A percentile compares a stretch with the other conserved stretches of the same genome.
These are phyloP conservation scores for Apodemia hepburni DNA, from an alignment of 2,888 invertebrate species.

Conservation along the genomic window DNA sequence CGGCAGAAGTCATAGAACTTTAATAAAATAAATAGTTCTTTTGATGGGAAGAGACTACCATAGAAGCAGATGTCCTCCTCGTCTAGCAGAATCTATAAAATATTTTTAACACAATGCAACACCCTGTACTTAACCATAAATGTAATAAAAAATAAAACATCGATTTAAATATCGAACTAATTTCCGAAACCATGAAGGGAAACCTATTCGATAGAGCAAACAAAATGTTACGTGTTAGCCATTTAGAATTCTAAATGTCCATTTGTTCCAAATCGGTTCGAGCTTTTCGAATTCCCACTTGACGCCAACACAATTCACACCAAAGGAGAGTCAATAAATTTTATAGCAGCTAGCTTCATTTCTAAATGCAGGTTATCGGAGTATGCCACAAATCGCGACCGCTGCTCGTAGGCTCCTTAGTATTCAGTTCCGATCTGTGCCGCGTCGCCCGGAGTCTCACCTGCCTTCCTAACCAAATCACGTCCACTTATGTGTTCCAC, in stretches of 20 bases:
- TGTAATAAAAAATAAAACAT: no score
- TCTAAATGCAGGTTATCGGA: slow-evolving; percentile 79
- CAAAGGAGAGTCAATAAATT: slow-evolving; percentile 73
- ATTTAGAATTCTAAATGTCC: slow-evolving; percentile 49
- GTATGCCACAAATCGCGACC: slow-evolving; percentile 73
- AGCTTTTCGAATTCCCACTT: slow-evolving; percentile 52
- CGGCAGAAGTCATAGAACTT: no score
- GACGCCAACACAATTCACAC: slow-evolving; percentile 51
- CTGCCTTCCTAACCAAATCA: slow-evolving; percentile 63
- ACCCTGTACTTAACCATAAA: no score
- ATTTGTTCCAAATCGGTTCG: slow-evolving; percentile 44
- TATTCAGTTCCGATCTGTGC: slow-evolving; percentile 53
- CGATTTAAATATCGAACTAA: no score
- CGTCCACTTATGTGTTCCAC: slow-evolving; percentile 76
- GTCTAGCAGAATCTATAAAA: no score
- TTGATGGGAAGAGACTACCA: no score
- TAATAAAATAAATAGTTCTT: no score
- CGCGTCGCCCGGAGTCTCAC: slow-evolving; percentile 62
- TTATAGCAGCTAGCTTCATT: slow-evolving; percentile 69
- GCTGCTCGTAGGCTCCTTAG: slow-evolving; percentile 66
- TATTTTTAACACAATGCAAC: no score
- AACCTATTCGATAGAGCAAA: neutral
- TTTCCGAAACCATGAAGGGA: no score
- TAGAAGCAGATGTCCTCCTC: no score
- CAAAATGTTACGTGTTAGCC: slow-evolving; percentile 17